These are phyloP conservation scores for Circaetus cinerascens DNA, from an alignment of 2,113 vertebrate species.

Conservation along the genomic window DNA sequence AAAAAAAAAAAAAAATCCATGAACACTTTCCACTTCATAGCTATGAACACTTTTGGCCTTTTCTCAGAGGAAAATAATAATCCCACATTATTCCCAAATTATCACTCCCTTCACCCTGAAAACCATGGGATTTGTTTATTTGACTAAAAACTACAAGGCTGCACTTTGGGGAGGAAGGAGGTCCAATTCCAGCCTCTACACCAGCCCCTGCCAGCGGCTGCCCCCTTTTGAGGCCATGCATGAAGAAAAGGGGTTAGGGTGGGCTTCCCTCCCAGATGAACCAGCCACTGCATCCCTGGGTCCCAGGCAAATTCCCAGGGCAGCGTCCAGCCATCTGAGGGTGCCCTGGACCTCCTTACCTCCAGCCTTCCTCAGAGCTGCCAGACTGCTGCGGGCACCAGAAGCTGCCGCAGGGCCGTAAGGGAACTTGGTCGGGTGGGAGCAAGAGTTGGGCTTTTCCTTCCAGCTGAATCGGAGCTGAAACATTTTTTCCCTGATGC, in stretches of 20 bases:
- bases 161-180: not conserved
- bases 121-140: not conserved
- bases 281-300: no score
- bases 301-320: not conserved
- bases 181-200: not conserved
- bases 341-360: not conserved
- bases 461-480: not conserved
- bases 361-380: not conserved
- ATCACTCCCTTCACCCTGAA: not conserved
- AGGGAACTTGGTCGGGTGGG: rapidly evolving
- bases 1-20: not conserved
- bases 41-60: not conserved
- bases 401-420: rapidly evolving
- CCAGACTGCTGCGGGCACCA: not conserved
- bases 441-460: not conserved
- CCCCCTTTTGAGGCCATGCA: not conserved
- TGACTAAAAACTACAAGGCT: not conserved
- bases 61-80: not conserved
- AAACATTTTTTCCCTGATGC: not conserved
- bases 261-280: not conserved
- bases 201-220: not conserved
- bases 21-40: not conserved
- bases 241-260: not conserved
- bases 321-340: not conserved
- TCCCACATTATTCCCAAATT: not conserved